A percentile compares a stretch with the other conserved stretches of the same genome.
phyloP scores from a whole-genome alignment of 2,888 invertebrate species.

The Lottia scabra region DNA sequence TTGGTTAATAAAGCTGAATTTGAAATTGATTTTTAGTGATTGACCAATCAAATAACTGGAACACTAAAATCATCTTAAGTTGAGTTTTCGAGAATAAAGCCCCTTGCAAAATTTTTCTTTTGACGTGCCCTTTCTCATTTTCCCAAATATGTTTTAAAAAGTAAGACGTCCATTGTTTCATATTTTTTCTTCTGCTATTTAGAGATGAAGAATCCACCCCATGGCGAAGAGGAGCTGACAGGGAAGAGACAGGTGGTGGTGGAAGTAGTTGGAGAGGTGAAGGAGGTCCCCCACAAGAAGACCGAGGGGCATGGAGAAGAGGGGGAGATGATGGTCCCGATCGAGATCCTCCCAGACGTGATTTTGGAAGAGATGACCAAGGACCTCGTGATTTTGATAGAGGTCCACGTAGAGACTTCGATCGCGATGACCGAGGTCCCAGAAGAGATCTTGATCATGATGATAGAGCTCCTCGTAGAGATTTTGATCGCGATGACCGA shows the following conservation, averaged over 20 bases:
- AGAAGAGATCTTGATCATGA: conserved; percentile 31
- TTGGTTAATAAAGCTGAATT: too few relatives aligned
- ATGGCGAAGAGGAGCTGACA: too few relatives aligned
- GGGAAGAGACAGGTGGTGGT: background rate
- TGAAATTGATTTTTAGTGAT: too few relatives aligned
- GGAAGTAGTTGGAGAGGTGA: conserved; percentile 17
- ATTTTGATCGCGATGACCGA: conserved; percentile 24
- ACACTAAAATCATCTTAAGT: too few relatives aligned
- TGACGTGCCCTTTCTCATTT: too few relatives aligned
- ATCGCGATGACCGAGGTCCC: conserved; percentile 31
- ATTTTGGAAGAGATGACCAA: conserved; percentile 23
- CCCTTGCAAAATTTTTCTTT: too few relatives aligned
- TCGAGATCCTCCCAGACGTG: conserved; percentile 20
- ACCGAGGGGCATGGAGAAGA: conserved; percentile 10
- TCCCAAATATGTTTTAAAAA: too few relatives aligned
- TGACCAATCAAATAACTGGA: too few relatives aligned
- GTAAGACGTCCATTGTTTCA: too few relatives aligned
- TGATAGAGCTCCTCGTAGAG: conserved; percentile 32
- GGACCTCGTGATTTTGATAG: conserved; percentile 29
- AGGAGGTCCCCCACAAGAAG: conserved; percentile 21
- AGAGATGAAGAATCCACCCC: too few relatives aligned
- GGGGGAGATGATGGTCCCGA: conserved; percentile 15
- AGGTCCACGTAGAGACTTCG: conserved; percentile 26
- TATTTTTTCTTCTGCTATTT: too few relatives aligned
- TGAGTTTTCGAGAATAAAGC: too few relatives aligned